Evolutionary conservation across 2,888 invertebrate species (phyloP).

Genomic region (Meiosimyza decipiens): DNA sequence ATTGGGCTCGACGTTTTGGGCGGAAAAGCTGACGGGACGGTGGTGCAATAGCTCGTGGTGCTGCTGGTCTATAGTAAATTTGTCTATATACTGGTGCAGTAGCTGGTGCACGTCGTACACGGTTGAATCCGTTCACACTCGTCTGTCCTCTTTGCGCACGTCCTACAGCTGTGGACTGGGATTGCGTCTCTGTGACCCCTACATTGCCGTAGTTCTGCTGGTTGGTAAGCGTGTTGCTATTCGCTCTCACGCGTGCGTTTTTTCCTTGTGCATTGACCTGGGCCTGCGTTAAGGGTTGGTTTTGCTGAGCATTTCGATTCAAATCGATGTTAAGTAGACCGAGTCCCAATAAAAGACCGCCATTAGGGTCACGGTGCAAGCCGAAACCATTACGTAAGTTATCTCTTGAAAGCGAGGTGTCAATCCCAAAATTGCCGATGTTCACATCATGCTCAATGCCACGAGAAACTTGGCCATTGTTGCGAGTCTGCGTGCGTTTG

Average conservation of each 20-base stretch:
- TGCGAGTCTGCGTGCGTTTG: slow-evolving; percentile 53
- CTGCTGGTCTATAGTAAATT: too few species aligned
- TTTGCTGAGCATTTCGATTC: slow-evolving; percentile 47
- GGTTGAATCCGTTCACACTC: slow-evolving; percentile 54
- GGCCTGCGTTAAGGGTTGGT: slow-evolving; percentile 47
- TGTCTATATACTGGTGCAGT: background rate
- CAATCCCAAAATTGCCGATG: slow-evolving; percentile 58
- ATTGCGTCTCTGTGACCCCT: slow-evolving; percentile 53
- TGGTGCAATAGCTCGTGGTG: background rate
- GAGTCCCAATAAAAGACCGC: slow-evolving; percentile 56
- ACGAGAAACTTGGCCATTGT: slow-evolving; percentile 54
- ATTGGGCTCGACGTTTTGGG: slow-evolving; percentile 53
- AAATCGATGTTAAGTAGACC: slow-evolving; percentile 59
- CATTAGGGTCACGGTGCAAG: slow-evolving; percentile 54
- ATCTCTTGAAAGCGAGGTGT: slow-evolving; percentile 58
- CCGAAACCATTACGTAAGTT: slow-evolving; percentile 59
- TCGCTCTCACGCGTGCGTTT: slow-evolving; percentile 52
- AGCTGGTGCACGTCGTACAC: slow-evolving; percentile 42
- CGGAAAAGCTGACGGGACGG: slow-evolving; percentile 29
- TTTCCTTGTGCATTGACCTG: slow-evolving; percentile 57
- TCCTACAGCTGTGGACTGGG: slow-evolving; percentile 58
- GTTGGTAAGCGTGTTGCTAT: slow-evolving; percentile 53
- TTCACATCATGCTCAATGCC: slow-evolving; percentile 56
- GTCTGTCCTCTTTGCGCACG: slow-evolving; percentile 55
- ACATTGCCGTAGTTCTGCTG: slow-evolving; percentile 53